Base-by-base conservation (phyloP, 2,797 vertebrate species). In the Peromyscus aztecus region DNA sequence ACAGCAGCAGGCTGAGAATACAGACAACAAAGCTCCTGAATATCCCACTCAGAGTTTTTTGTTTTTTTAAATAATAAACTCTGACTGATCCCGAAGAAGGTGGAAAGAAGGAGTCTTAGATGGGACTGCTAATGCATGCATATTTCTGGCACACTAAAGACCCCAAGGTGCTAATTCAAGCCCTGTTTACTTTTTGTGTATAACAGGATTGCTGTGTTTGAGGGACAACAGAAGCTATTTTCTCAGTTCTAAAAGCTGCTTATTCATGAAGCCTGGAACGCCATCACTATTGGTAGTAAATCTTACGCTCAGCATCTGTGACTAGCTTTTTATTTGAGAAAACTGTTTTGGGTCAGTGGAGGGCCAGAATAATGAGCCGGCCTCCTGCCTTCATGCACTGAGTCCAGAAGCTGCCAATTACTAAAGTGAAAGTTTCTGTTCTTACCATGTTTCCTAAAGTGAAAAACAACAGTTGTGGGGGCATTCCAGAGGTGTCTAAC, bases 331-430 rank as follows among this genome's bases (percentile, higher is more conserved):
- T 98, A 97, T 97, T 96, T 46, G 97, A 98, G 97, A 98, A 98
- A 98, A 98, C 95, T 98, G 98, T 98, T 98, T 98, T 98, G 98
- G 97, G 98, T 98, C 97, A 98, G 84, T 94, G 90, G 90, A 98
- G 98, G 97, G 98, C 98, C 98, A 98, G 97, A 98, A 97, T 97
- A 98, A 98, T 98, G 97, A 98, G 96, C 96, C 98, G 98, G 98
- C 97, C 95, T 92, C n/a, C n/a, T 96, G 97, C 96, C 96, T 87
- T 65, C 89, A 43, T 93, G 81, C 90, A 95, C 93, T n/a, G 96
- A 98, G 93, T 91, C 57, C 88, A 96, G 76, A 75, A 96, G 52
- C 96, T 98, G 96, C 97, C 97, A 98, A 94, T 97, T 96, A 97
- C 95, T 97, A 97, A 98, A 98, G 97, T 9, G 57, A 89, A 98